These are phyloP conservation scores for Microcaecilia unicolor DNA, from an alignment of 2,797 vertebrate species.

Conservation along the genomic window DNA sequence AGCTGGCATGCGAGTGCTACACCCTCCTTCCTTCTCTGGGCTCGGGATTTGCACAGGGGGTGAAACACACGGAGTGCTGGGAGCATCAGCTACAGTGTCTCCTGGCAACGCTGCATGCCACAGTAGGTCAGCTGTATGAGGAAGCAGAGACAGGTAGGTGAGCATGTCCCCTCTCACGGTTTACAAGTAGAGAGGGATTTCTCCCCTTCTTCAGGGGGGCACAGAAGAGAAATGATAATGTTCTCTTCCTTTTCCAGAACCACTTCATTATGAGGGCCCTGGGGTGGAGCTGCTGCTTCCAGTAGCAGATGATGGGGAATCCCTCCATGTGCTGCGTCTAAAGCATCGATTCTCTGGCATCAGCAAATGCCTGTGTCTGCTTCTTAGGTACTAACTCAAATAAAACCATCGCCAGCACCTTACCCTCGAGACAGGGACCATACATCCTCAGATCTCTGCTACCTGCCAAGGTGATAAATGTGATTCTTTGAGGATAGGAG, in stretches of 20 bases:
- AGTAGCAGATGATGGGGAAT: slow-evolving; percentile 53
- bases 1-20: slow-evolving; percentile 82
- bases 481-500: too few species aligned
- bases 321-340: slow-evolving; percentile 61
- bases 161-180: too few species aligned
- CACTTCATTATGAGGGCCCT: slow-evolving; percentile 65
- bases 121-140: slow-evolving; percentile 68
- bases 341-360: slow-evolving; percentile 67
- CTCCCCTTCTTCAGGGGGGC: too few species aligned
- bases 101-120: slow-evolving; percentile 63
- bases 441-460: not conserved
- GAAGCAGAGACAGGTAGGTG: slow-evolving; percentile 64
- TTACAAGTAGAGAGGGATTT: too few species aligned
- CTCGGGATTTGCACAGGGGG: slow-evolving; percentile 66
- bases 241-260: slow-evolving; percentile 38
- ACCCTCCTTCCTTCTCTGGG: slow-evolving; percentile 71
- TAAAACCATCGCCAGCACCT: accelerated
- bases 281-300: slow-evolving; percentile 64
- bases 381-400: slow-evolving; percentile 36
- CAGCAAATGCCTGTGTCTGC: slow-evolving; percentile 60
- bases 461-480: too few species aligned
- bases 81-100: slow-evolving; percentile 76
- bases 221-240: too few species aligned
- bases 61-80: slow-evolving; percentile 74
- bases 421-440: accelerated